Evolutionary conservation across 2,797 vertebrate genomes (phyloP), one percentile per base, ranked within the genome.

Genomic region (Tangara arthus): DNA sequence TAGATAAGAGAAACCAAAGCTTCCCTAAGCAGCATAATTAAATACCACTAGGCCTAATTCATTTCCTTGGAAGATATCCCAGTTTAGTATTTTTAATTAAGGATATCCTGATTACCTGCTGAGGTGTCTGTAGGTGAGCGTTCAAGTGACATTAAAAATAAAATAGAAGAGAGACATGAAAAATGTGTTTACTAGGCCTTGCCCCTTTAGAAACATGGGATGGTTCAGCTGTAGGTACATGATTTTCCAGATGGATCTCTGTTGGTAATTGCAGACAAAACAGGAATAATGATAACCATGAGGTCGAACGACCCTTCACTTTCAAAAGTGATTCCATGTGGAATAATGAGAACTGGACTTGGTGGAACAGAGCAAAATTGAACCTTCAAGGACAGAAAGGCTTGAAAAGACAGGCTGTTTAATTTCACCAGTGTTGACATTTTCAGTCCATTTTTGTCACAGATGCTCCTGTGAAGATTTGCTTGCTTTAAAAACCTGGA

Each of bases 51-150:
- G 65, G 73, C 57, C 96, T 97, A 96, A 97, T 95, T 93, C 32
- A 92, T 93, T 94, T 95, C 50, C 92, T 94, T 97, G 93, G 93
- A 97, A 97, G 95, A 94, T 94, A 89, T 96, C 82, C 91, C 92
- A 89, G 2, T 95, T 91, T 94, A 95, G 90, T 68, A 95, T 82
- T 97, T 90, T 89, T 84, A 97, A 97, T 97, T 97, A 97, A 97
- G 81, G 83, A 56, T 66, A 87, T 95, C 93, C 89, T 90, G 75
- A 96, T 95, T 94, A 92, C 85, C 46, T 92, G 66, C 49, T 44
- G 83, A 72, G 73, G 55, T 75, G 34, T 55, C 83, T 92, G 50
- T 46, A 82, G 60, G 52, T 73, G 26, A 57, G 70, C 12, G 21
- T 80, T 95, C 83, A 90, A 96, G 55, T 72, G 57, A 90, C 70